These are phyloP conservation scores for Engraulis encrasicolus DNA, from an alignment of 2,113 vertebrate species.

Conservation along the genomic window DNA sequence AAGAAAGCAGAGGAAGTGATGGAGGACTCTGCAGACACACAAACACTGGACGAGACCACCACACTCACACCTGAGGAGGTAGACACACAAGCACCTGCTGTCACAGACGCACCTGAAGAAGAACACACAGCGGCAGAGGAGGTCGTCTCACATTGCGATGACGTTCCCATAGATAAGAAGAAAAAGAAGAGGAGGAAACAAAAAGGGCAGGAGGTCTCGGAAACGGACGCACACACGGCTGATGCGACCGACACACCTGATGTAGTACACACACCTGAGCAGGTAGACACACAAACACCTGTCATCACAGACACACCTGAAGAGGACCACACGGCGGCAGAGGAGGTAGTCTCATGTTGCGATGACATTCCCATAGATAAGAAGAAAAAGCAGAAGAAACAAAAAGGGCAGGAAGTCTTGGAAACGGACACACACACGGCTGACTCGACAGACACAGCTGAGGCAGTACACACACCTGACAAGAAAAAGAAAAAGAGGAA, in stretches of 20 bases:
- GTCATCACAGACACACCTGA: not conserved
- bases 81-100: constrained; percentile 20
- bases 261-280: constrained; percentile 6
- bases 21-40: constrained; percentile 49
- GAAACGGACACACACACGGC: constrained; percentile 45
- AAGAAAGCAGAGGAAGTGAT: constrained; percentile 40
- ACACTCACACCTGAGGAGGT: constrained; percentile 28
- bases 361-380: too few species aligned
- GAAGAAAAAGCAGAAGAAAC: constrained; percentile 64
- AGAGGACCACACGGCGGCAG: too few species aligned
- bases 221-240: constrained; percentile 38
- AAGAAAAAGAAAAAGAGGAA: too few species aligned
- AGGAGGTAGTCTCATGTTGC: too few species aligned
- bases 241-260: not conserved
- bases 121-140: too few species aligned
- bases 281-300: constrained; percentile 35
- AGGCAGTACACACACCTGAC: not conserved
- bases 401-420: constrained; percentile 27
- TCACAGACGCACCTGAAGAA: not conserved
- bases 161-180: too few species aligned
- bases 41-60: not conserved
- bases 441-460: not conserved
- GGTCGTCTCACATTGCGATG: too few species aligned
- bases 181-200: constrained; percentile 66
- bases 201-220: constrained; percentile 27